Evolutionary conservation across 1,140 invertebrate genomes (phyloP).

Genomic region (Drosophila parabipectinata): DNA sequence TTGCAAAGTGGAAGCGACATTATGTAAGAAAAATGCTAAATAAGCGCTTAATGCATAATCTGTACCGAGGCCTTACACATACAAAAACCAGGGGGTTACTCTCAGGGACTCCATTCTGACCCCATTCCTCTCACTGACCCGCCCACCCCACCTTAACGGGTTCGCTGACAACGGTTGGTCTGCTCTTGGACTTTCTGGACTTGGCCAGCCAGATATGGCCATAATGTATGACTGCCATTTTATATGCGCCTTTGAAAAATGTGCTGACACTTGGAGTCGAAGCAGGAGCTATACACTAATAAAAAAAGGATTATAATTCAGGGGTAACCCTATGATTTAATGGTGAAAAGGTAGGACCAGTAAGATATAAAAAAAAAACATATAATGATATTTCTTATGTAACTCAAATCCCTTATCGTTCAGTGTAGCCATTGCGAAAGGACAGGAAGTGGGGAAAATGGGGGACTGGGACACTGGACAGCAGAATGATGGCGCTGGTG

Average conservation of each 20-base stretch:
- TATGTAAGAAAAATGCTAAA: slow-evolving; percentile 81
- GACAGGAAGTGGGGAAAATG: slow-evolving; percentile 6
- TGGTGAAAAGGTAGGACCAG: background rate
- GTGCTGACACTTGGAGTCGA: slow-evolving; percentile 73
- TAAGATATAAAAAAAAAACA: background rate
- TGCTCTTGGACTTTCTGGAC: slow-evolving; percentile 26
- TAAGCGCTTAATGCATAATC: slow-evolving; percentile 83
- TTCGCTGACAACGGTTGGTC: slow-evolving; percentile 43
- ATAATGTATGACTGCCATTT: slow-evolving; percentile 83
- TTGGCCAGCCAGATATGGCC: slow-evolving; percentile 68
- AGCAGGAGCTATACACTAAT: slow-evolving; percentile 23
- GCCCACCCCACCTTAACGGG: background rate
- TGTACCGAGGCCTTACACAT: slow-evolving; percentile 57
- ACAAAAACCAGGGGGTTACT: slow-evolving; percentile 36
- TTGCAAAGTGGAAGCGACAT: slow-evolving; percentile 57
- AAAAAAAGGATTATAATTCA: background rate
- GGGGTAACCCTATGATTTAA: too few species aligned
- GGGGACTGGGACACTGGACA: slow-evolving; percentile 24
- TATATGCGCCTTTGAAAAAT: slow-evolving; percentile 82
- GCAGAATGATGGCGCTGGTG: slow-evolving; percentile 75
- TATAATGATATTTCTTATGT: background rate
- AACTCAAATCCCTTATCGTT: background rate
- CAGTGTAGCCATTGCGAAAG: slow-evolving; percentile 5
- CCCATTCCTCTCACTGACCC: background rate
- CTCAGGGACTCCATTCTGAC: slow-evolving; percentile 21